These are phyloP conservation scores for Nebria salina DNA, from an alignment of 2,888 invertebrate species.

Conservation along the genomic window DNA sequence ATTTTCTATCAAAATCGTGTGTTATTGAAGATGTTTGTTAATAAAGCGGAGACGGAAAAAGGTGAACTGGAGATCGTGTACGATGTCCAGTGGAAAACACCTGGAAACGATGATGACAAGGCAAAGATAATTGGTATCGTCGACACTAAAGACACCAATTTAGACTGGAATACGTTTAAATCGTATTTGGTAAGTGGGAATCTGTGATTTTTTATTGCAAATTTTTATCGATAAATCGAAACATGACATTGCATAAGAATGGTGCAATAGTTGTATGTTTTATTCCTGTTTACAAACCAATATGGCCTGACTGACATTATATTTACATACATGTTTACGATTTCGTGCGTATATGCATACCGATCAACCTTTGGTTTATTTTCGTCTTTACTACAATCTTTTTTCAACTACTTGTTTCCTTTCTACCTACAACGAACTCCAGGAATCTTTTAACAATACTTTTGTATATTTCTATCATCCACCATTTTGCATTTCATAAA, in stretches of 20 bases:
- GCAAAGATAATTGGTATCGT: conserved; percentile 61
- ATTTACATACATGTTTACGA: conserved; percentile 24
- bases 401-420: neutral
- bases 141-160: conserved; percentile 61
- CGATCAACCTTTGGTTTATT: neutral
- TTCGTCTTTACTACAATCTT: neutral
- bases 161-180: conserved; percentile 62
- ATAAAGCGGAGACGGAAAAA: conserved; percentile 53
- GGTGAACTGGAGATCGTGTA: conserved; percentile 60
- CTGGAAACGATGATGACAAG: conserved; percentile 57
- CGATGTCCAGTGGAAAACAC: conserved; percentile 61
- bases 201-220: too few relatives aligned
- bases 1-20: neutral
- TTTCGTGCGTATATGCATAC: neutral
- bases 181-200: conserved; percentile 60
- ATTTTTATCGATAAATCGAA: neutral
- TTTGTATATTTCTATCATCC: neutral
- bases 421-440: neutral
- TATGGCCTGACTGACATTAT: conserved; percentile 20
- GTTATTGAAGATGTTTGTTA: conserved; percentile 26
- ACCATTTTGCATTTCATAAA: neutral
- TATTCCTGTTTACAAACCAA: conserved; percentile 21
- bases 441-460: neutral
- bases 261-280: conserved; percentile 13
- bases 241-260: conserved; percentile 42